Evolutionary conservation across 2,797 vertebrate species (phyloP).

Genomic region (Eulemur mongoz): DNA sequence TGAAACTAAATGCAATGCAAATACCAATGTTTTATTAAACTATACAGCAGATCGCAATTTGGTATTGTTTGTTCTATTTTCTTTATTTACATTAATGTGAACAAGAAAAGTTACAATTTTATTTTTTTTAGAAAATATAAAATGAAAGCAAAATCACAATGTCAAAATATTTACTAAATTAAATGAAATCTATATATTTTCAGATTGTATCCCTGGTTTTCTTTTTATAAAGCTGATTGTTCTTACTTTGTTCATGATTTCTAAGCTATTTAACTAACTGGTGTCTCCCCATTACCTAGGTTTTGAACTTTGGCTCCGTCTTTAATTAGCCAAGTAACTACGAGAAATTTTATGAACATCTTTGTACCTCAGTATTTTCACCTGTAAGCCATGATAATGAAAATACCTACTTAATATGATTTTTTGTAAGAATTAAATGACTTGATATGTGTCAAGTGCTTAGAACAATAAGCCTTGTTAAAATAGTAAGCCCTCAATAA

Average conservation of each 20-base stretch:
- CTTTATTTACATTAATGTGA: not conserved
- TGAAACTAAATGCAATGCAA: not conserved
- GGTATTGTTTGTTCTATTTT: not conserved
- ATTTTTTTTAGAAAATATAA: not conserved
- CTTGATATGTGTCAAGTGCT: not conserved
- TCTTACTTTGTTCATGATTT: not conserved
- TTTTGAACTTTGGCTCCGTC: not conserved
- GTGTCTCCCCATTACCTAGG: not conserved
- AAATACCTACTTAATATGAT: not conserved
- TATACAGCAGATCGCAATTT: not conserved
- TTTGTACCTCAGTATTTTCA: not conserved
- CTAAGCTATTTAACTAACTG: not conserved
- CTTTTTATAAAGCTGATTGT: not conserved
- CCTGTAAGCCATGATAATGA: not conserved
- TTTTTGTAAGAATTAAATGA: not conserved
- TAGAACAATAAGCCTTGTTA: not conserved
- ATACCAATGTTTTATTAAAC: not conserved
- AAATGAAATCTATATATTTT: not conserved
- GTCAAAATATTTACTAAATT: slow-evolving; percentile 16
- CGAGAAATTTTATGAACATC: not conserved
- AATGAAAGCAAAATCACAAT: slow-evolving; percentile 18
- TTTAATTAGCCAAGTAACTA: not conserved
- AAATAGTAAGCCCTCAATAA: not conserved
- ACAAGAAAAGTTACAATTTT: not conserved
- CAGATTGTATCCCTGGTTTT: not conserved